Evolutionary conservation across 2,888 invertebrate genomes (phyloP), one percentile per base, ranked within the genome.

Genomic region (Gasteruption jaculator): DNA sequence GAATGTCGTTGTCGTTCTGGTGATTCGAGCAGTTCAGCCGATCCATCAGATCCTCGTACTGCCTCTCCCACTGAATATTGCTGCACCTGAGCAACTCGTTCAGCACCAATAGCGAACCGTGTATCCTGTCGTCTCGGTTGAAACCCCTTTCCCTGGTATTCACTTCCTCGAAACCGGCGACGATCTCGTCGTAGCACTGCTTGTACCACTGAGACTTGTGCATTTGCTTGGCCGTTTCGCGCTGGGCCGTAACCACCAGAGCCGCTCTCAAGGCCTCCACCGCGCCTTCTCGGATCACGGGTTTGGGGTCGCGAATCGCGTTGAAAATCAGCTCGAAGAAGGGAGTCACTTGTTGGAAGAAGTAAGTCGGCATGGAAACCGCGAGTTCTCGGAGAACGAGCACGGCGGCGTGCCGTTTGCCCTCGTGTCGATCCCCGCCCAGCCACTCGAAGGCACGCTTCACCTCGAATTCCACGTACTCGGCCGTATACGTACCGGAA

Each of bases 391-490:
- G 84, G 8, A 96, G 73, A 11, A 97, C 84, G 33, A 97, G 75
- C 2, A 95, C 93, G 8, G 94, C 94, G 8, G 93, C 92, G 71
- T 91, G 91, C 34, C 93, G 78, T 65, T 91, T 86, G 3, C 90
- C 87, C 76, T 96, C 95, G 68, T 91, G 84, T 53, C 92, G 77
- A 59, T 92, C 94, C 36, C 87, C 89, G 18, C 86, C 85, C 4
- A 97, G 76, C 93, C 93, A 95, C 68, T 97, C 97, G 67, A 94
- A 89, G 1, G 96, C 92, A 61, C 91, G 78, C 68, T 93, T 93
- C 2, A 96, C 91, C 73, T 96, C 95, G 74, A 94, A 94, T 61
- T 96, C 95, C n/a, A 97, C 94, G 67, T 95, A 94, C 65, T 95
- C 94, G 0, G 93, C 91, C 20, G 95, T 88, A 68, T 91, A 92